These are phyloP conservation scores for Xiphophorus couchianus DNA, from an alignment of 2,113 vertebrate genomes.

Conservation along the genomic window DNA sequence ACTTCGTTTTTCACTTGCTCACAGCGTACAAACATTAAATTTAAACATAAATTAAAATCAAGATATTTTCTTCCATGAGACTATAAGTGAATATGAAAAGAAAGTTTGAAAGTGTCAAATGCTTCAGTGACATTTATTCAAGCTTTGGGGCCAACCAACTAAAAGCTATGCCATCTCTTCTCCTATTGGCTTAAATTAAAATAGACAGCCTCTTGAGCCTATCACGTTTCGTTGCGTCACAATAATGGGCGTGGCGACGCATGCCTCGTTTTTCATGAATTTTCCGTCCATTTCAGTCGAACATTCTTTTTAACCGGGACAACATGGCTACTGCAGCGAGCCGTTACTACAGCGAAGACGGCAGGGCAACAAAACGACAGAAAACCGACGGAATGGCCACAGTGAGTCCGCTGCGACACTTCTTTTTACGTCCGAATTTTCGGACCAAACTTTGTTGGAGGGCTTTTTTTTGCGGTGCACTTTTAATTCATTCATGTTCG, in stretches of 20 bases:
- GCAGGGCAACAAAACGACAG: constrained; percentile 88
- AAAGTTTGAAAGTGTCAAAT: neutral
- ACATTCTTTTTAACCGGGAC: constrained; percentile 73
- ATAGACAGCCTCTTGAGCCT: constrained; percentile 34
- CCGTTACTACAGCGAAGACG: constrained; percentile 89
- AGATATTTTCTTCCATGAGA: no score
- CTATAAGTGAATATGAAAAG: no score
- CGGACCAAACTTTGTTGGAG: neutral
- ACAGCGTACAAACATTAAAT: no score
- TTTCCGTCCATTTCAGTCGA: constrained; percentile 72
- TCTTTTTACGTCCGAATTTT: neutral
- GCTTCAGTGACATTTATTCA: neutral
- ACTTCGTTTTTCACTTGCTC: no score
- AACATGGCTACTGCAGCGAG: constrained; percentile 84
- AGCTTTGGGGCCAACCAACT: neutral
- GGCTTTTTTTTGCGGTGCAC: neutral
- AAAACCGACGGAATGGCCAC: constrained; percentile 88
- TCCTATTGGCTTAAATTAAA: constrained; percentile 35
- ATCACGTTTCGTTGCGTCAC: neutral
- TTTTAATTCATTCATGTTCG: constrained; percentile 19
- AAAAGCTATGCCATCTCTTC: rapidly evolving
- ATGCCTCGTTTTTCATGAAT: constrained; percentile 54
- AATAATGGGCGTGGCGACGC: constrained; percentile 10
- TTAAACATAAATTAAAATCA: no score
- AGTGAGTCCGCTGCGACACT: constrained; percentile 57